Base-by-base conservation (phyloP, 2,888 invertebrate species). In the Hydropsyche betteni region DNA sequence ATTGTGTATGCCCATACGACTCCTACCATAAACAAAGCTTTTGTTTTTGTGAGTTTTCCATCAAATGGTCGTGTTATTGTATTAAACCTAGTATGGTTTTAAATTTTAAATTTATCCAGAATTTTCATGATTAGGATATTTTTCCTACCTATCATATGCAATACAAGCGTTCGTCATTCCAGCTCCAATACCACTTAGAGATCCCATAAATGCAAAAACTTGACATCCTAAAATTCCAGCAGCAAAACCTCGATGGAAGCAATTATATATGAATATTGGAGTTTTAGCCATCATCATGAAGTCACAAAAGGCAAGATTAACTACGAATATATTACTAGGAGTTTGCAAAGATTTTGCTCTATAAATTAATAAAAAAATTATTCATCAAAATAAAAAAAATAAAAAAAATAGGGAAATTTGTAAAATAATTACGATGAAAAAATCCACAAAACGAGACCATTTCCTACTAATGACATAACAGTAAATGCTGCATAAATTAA, bases 241-340 rank as follows among this genome's bases (percentile, higher is more conserved):
- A 0, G 93, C 94, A 80, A 91, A 95, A 0, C 95, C 95, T 78
- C 90, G 88, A 83, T 92, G 89, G 80, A 93, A 93, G 50, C 94
- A 94, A 82, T 95, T 95, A 84, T 94, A 94, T 80, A 95, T 93
- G 83, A 95, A 94, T 79, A 95, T 90, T 0, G 95, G 95, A 0
- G 94, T 89, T 85, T 95, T 95, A 50, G 90, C 84, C 94, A 95
- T 94, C 95, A 95, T 95, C 44, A 94, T 85, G 81, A 95, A 95
- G 84, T 95, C 95, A 81, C 93, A 91, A 76, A 95, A 85, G 0
- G 95, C 94, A 82, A 95, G 84, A 83, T 95, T 94, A 71, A 95
- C 89, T 10, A 95, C 94, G 77, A 95, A 90, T 82, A 95, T 90
- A 82, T 95, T 95, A 68, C 95, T 95, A 1, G 95, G 93, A 0